Evolutionary conservation across 1,140 invertebrate genomes (phyloP), one percentile per base, ranked within the genome.

Genomic region (Notospermus geniculatus): DNA sequence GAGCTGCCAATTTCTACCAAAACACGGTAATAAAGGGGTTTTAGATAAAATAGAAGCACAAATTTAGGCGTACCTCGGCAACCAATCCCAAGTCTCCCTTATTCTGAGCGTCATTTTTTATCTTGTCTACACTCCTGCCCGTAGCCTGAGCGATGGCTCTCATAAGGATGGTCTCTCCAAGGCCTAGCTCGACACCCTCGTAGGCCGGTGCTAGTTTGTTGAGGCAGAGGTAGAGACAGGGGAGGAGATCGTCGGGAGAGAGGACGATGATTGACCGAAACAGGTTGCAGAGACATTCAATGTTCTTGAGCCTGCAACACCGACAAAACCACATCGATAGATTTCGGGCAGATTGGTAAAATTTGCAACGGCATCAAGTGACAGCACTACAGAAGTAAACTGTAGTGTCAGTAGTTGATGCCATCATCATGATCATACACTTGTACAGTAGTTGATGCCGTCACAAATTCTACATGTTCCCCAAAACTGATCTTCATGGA

Each of bases 121-220:
- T 89, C 78, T 95, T 91, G 2, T 88, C 88, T 46, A 93, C 68
- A 53, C 88, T 88, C 70, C 94, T 84, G 80, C 95, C 95, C 45
- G 94, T 97, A 50, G 91, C 89, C 78, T 95, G 90, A 25, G 92
- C 93, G 54, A 99, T 90, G 0, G 95, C 93, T 84, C 97, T 98
- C 69, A 84, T 93, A 7, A 98, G 81, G 57, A 91, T 89, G 0
- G 87, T 91, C 73, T 99, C 96, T 2, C 97, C 97, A 54, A 99
- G 88, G 11, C 97, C 96, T 22, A 95, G 80, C 77, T 95, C 92
- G 22, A 93, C 70, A 15, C 83, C 83, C 83, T 95, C 90, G 81
- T 97, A 98, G 1, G 93, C 91, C 0, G 97, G 96, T 2, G 91
- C 95, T 45, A 98, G 79, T 80, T 95, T 90, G 83, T 99, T 99